Evolutionary conservation across 1,140 invertebrate genomes (phyloP), one percentile per base, ranked within the genome.

Genomic region (Drosophila repleta): DNA sequence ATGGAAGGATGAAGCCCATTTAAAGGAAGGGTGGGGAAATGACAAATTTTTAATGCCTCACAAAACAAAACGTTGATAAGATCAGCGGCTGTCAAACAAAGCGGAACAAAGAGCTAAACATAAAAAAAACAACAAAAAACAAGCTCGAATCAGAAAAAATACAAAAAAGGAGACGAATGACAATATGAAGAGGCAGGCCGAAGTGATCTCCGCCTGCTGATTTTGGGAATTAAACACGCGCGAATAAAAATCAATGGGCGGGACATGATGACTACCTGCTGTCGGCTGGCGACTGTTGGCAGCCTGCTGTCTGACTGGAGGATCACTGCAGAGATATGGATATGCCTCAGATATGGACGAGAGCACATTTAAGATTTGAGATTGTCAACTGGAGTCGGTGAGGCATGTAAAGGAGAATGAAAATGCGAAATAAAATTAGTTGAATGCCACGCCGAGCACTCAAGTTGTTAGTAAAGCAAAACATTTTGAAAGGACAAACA

Each of bases 41-140:
- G 83, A 87, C 83, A 87, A 87, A 87, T 87, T 87, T 87, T 83
- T 88, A 88, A 87, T 88, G 82, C 83, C 75, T 88, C 79, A 82
- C 57, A 68, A 88, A 83, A 88, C 83, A 87, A 88, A 83, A 88
- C 76, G 62, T 21, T 87, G 83, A 87, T 87, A 87, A 87, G 83
- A 87, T 87, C 83, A 88, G 79, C 79, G 83, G 71, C 82, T 88
- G 81, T 72, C 80, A 56, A 70, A 57, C 55, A 74, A 70, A 76
- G 76, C 62, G 43, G 60, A 82, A 88, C 83, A 87, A 83, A 87
- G 75, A 52, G 61, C 45, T 76, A 61, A 61, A 62, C 48, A 76
- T 74, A 64, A 45, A 21, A 53, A 79, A 76, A 64, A 43, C 26
- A 24, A 56, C 48, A 17, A 65, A 46, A 29, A 51, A 41, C 39